Evolutionary conservation across 2,888 invertebrate species (phyloP).

Genomic region (Nebria salina): DNA sequence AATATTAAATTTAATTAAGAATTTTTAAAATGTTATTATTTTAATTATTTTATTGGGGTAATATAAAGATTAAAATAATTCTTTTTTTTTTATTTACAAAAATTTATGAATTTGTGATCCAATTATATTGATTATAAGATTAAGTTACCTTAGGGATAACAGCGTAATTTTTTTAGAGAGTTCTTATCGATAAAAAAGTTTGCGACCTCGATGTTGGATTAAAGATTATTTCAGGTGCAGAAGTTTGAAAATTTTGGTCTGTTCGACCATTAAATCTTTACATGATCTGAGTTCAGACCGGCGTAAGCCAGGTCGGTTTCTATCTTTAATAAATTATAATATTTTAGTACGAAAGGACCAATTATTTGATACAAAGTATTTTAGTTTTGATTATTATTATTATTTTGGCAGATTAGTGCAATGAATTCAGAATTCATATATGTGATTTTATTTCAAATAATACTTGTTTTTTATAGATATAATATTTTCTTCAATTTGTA

Average conservation of each 20-base stretch:
- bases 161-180: slow-evolving; percentile 82
- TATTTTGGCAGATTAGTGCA: slow-evolving; percentile 77
- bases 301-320: slow-evolving; percentile 87
- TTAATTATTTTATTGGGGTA: slow-evolving; percentile 72
- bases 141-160: slow-evolving; percentile 87
- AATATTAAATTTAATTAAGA: slow-evolving; percentile 56
- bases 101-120: slow-evolving; percentile 66
- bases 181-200: slow-evolving; percentile 76
- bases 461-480: slow-evolving; percentile 65
- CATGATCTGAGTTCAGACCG: slow-evolving; percentile 91
- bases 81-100: slow-evolving; percentile 63
- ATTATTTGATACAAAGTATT: slow-evolving; percentile 68
- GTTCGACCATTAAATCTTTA: slow-evolving; percentile 86
- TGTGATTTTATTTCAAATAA: slow-evolving; percentile 68
- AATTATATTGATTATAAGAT: slow-evolving; percentile 70
- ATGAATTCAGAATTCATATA: slow-evolving; percentile 77
- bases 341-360: slow-evolving; percentile 83
- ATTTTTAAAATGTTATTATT: slow-evolving; percentile 57
- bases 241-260: slow-evolving; percentile 75
- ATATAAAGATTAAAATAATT: slow-evolving; percentile 70
- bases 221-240: slow-evolving; percentile 75
- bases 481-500: slow-evolving; percentile 59
- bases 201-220: slow-evolving; percentile 93
- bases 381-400: slow-evolving; percentile 59
- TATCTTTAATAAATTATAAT: slow-evolving; percentile 72